Base-by-base conservation (phyloP, 2,888 invertebrate genomes). In the Merodon equestris region DNA sequence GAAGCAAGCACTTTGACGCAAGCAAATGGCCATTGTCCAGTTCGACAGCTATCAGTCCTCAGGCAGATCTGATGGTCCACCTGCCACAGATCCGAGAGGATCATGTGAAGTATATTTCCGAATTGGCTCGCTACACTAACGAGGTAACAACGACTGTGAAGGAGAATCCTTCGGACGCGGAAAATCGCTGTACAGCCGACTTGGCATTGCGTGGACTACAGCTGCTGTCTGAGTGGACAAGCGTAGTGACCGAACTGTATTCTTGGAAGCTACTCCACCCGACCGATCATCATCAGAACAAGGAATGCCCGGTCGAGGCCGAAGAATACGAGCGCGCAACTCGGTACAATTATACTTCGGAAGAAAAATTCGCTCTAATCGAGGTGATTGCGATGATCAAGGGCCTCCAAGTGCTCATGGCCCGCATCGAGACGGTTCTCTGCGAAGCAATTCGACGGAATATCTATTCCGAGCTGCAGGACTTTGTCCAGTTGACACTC, bases 321-420 rank as follows among this genome's bases (percentile, higher is more conserved):
- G 99, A 99, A 90, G 98, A 98, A 89, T 99, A 99, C 86, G 99
- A 99, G 90, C 90, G 98, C 88, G 97, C 98, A 0, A 98, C 98
- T 0, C 92, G 98, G 9, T 99, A 99, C 90, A 99, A 99, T 90
- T 99, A 99, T 88, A 95, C 95, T 0, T 95, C 96, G 1, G 97
- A 97, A 85, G 99, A 99, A 90, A 99, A 99, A 87, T 97, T 97
- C 90, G 98, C 98, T 0, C 90, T 99, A 84, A 98, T 99, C 81
- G 98, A 99, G 90, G 97, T 98, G 14, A 98, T 99, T 83, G 98
- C 98, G 0, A 99, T 99, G 98, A 98, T 99, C 84, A 99, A 99
- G 89, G 98, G 98, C 0, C 91, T 99, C 2, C 99, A 99, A 89
- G 96, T 97, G 18, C 90, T 98, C 60, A 97, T 99, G 96, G 95